Base-by-base conservation (phyloP, 2,888 invertebrate species). In the Oegoconia quadripuncta region DNA sequence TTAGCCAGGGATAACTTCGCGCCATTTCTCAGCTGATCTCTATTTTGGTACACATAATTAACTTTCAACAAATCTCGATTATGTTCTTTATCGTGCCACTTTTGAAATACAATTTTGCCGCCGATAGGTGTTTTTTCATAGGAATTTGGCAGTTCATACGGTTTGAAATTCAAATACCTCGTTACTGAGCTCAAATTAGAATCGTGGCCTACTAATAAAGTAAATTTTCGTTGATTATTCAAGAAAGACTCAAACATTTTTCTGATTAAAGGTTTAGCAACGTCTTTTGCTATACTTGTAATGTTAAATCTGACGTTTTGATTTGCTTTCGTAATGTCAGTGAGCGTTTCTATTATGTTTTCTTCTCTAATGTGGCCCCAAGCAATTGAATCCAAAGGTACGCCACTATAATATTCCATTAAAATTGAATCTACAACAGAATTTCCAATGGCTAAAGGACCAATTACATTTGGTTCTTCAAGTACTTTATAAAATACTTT, bases 351-450 rank as follows among this genome's bases (percentile, higher is more conserved):
- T 76, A 76, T 78, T 39, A 77, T 59, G 1, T 68, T 39, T 3
- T 53, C 27, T 1, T 45, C 50, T 4, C 82, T 68, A n/a, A n/a
- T n/a, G n/a, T n/a, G n/a, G n/a, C n/a, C n/a, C n/a, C n/a, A n/a
- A 0, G 71, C 83, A 1, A 84, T 63, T 0, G 75, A 58, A 25
- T 70, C 45, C 3, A 52, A 11, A 0, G 69, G 57, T 35, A 56
- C 52, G 0, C 80, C 81, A 47, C 80, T 75, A 15, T 79, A 86
- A 27, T 67, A 80, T 23, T 71, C 64, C 84, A 84, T 84, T 8
- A 82, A 28, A 42, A 82, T 79, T 0, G 66, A 44, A 48, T 86
- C 84, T 0, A 74, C 62, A 3, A 78, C 50, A 0, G 52, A 38
- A 42, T 69, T 77, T 0, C 64, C 68, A 1, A 73, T 58, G 8